A percentile compares a stretch with the other conserved stretches of the same genome.
Conservation (phyloP, 37 sponge, comb jelly and placozoan genomes). For the Lycopodina hypogea region DNA sequence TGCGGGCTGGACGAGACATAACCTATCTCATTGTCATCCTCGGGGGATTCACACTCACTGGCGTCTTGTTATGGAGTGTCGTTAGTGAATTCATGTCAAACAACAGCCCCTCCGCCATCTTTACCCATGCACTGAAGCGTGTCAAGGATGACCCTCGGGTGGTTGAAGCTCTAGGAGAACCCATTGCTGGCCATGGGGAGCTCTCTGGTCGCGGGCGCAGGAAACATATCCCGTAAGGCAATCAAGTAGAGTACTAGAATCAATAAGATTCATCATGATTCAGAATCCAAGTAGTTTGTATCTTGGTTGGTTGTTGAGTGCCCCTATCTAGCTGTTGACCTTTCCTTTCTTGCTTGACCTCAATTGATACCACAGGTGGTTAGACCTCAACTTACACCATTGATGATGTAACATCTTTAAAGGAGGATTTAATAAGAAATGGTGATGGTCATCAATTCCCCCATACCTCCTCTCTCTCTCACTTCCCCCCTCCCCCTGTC, state of each 20-base stretch:
- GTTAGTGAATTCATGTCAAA: constrained; percentile 71
- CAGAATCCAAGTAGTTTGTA: too few species aligned
- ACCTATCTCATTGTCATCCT: constrained; percentile 61
- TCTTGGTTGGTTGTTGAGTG: too few species aligned
- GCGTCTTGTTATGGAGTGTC: constrained; percentile 65
- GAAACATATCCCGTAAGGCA: constrained; percentile 52
- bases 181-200: constrained; percentile 77
- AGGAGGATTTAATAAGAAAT: too few species aligned
- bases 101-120: constrained; percentile 57
- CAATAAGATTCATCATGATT: too few species aligned
- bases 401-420: too few species aligned
- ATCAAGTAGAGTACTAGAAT: neutral
- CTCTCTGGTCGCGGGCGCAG: constrained; percentile 70
- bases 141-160: constrained; percentile 63
- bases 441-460: too few species aligned
- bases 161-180: constrained; percentile 51
- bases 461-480: too few species aligned
- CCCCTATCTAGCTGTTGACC: too few species aligned
- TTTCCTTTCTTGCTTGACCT: too few species aligned
- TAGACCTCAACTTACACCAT: too few species aligned
- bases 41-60: constrained; percentile 66
- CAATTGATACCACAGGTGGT: too few species aligned
- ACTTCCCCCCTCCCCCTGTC: too few species aligned
- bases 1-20: constrained; percentile 73
- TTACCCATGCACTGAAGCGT: constrained; percentile 61